These are phyloP conservation scores for Cataglyphis cursor DNA, from an alignment of 2,888 invertebrate genomes.

Conservation along the genomic window DNA sequence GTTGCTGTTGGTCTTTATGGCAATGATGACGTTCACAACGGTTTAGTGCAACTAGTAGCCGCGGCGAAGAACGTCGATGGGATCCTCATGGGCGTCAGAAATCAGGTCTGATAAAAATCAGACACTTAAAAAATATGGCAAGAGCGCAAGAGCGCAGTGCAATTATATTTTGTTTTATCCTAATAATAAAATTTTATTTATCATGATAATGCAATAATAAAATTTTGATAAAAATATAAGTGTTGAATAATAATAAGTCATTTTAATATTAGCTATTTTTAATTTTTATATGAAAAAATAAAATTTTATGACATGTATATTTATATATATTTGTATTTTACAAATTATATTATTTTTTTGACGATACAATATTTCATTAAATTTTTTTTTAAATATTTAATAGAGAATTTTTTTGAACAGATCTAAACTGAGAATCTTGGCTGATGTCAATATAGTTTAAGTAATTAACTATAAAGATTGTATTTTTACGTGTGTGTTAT, in stretches of 20 bases:
- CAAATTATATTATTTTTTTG: neutral
- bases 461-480: neutral
- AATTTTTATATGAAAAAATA: neutral
- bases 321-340: too few species aligned
- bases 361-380: neutral
- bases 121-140: too few species aligned
- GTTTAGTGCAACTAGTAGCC: conserved; percentile 91
- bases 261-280: neutral
- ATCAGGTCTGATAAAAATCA: conserved; percentile 89
- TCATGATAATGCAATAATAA: neutral
- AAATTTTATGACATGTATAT: neutral
- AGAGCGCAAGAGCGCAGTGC: neutral
- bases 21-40: conserved; percentile 97
- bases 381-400: neutral
- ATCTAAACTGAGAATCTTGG: neutral
- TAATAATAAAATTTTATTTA: neutral
- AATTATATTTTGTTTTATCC: neutral
- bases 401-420: neutral
- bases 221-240: neutral
- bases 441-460: neutral
- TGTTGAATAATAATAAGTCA: neutral
- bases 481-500: neutral
- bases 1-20: conserved; percentile 97
- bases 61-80: conserved; percentile 94
- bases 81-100: conserved; percentile 92